A percentile compares a stretch with the other conserved stretches of the same genome.
Evolutionary conservation across 1,140 invertebrate species (phyloP).

Genomic region (Apis florea): DNA sequence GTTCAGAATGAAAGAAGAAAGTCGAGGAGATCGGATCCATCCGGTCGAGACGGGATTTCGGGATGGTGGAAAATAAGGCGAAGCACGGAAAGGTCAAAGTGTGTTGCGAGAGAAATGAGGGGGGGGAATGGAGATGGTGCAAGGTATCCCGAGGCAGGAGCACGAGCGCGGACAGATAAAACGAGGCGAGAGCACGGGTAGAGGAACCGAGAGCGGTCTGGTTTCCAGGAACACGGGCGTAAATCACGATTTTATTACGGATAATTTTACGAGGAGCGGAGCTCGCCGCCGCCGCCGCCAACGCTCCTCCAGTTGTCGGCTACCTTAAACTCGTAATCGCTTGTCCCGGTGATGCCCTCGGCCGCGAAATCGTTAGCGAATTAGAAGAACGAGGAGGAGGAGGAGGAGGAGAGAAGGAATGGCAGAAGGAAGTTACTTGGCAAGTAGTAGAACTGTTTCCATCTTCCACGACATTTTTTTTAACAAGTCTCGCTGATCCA

Average conservation of each 20-base stretch:
- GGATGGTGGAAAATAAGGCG: constrained; percentile 7
- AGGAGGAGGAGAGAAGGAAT: not conserved
- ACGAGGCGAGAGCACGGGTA: not conserved
- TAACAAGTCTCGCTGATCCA: no score
- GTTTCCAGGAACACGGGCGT: constrained; percentile 71
- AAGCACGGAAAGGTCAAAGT: constrained; percentile 45
- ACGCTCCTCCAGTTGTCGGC: constrained; percentile 51
- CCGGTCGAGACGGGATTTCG: not conserved
- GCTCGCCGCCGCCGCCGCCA: constrained; percentile 42
- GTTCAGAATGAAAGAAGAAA: no score
- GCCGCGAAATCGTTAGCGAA: constrained; percentile 63
- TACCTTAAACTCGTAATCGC: constrained; percentile 73
- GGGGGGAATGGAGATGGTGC: not conserved
- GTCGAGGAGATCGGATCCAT: no score
- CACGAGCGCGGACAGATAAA: constrained; percentile 27
- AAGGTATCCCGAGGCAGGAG: constrained; percentile 2
- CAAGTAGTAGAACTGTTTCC: no score
- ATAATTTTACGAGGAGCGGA: constrained; percentile 74
- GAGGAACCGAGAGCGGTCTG: constrained; percentile 53
- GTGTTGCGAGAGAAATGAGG: not conserved
- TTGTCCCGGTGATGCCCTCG: constrained; percentile 18
- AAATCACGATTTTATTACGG: constrained; percentile 76
- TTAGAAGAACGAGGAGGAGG: constrained; percentile 53
- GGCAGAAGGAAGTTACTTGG: no score
- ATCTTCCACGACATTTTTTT: no score